A percentile compares a stretch with the other conserved stretches of the same genome.
phyloP scores from a whole-genome alignment of 2,797 vertebrate species.

The Sebastes hubbsi region DNA sequence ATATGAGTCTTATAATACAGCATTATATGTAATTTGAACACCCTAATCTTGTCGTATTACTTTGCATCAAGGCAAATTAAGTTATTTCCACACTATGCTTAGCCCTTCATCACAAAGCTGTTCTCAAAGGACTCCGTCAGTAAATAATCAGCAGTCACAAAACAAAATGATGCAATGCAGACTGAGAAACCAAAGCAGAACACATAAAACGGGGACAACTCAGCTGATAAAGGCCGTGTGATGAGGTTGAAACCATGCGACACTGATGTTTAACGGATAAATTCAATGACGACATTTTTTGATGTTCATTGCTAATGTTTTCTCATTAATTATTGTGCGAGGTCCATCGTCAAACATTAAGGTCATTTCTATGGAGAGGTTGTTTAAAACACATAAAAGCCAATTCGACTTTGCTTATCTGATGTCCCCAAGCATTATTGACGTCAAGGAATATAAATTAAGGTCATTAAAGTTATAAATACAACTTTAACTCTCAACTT shows the following conservation, averaged over 20 bases:
- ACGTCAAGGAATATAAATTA: background rate
- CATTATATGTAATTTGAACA: slow-evolving; percentile 1
- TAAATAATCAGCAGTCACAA: slow-evolving; percentile 28
- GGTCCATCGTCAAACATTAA: background rate
- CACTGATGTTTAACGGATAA: background rate
- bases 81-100: slow-evolving; percentile 26
- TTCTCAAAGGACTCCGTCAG: slow-evolving; percentile 13
- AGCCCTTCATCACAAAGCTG: slow-evolving; percentile 8
- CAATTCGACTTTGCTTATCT: background rate
- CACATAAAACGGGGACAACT: background rate
- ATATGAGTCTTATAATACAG: background rate
- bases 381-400: background rate
- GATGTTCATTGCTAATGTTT: background rate
- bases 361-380: background rate
- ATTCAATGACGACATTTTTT: background rate
- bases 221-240: background rate
- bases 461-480: background rate
- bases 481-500: background rate
- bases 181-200: background rate
- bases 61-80: slow-evolving; percentile 24
- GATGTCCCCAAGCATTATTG: background rate
- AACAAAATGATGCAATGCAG: slow-evolving; percentile 22
- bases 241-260: background rate
- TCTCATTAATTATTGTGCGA: background rate
- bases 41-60: slow-evolving; percentile 8